phyloP scores from a whole-genome alignment of 2,797 vertebrate species.

The Bryconaethiops microstoma region DNA sequence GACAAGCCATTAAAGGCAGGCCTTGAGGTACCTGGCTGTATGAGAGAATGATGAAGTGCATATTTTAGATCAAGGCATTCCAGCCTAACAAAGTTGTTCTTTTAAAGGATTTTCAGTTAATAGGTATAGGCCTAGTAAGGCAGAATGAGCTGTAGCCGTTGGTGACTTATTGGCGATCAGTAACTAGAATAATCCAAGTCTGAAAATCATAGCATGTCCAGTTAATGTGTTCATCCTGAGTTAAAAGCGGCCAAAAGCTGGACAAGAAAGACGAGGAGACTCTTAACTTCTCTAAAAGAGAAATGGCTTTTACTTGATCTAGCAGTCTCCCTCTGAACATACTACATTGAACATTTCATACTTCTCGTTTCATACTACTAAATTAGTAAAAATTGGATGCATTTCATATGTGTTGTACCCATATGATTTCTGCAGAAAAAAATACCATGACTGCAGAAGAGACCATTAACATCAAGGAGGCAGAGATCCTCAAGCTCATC shows the following conservation, averaged over 20 bases:
- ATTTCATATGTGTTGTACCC: not conserved
- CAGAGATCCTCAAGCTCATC: constrained; percentile 94
- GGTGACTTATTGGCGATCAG: not conserved
- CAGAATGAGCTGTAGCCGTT: not conserved
- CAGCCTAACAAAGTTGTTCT: not conserved
- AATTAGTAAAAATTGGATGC: not conserved
- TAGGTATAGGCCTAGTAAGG: not conserved
- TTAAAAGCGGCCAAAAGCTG: too few species aligned
- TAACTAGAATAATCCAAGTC: not conserved
- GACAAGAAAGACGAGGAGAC: not conserved
- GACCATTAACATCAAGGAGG: constrained; percentile 94
- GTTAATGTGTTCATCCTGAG: not conserved
- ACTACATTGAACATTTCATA: too few species aligned
- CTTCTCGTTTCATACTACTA: too few species aligned
- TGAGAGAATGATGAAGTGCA: not conserved
- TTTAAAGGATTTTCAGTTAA: not conserved
- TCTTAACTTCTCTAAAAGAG: too few species aligned
- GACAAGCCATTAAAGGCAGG: too few species aligned
- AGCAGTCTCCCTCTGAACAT: too few species aligned
- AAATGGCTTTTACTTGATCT: too few species aligned
- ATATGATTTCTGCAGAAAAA: constrained; percentile 58
- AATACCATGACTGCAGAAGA: constrained; percentile 94
- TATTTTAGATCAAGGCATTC: not conserved
- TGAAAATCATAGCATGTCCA: not conserved
- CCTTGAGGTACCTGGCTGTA: not conserved